Evolutionary conservation across 2,113 vertebrate genomes (phyloP).

Genomic region (Microtus oregoni): DNA sequence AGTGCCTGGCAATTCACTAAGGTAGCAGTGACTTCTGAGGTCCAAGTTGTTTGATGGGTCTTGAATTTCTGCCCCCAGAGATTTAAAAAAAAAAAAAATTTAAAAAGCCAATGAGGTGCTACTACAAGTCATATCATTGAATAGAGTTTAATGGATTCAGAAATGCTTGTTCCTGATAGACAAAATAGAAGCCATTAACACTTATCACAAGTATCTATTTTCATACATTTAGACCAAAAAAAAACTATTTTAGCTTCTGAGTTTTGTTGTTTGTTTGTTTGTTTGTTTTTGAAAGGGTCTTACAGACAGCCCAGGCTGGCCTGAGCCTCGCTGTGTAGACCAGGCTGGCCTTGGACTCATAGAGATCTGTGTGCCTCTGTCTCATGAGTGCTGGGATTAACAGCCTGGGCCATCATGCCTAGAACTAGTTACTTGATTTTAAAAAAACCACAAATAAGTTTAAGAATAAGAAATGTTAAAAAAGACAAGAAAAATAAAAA

Average conservation of each 20-base stretch:
- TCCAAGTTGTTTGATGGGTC: constrained; percentile 61
- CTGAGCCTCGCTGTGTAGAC: background rate
- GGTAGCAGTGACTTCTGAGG: constrained; percentile 77
- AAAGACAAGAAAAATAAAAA: background rate
- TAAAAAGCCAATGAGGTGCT: constrained; percentile 69
- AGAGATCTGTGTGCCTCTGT: background rate
- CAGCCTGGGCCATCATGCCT: fast-evolving
- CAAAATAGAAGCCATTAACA: constrained; percentile 47
- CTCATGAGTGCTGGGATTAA: too few species aligned
- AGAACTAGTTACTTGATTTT: constrained; percentile 11
- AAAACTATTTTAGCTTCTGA: background rate
- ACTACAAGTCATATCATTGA: background rate
- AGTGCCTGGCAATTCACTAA: constrained; percentile 77
- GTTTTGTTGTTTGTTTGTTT: background rate
- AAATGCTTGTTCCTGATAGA: constrained; percentile 31
- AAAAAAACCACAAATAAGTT: constrained; percentile 50
- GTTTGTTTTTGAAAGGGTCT: background rate
- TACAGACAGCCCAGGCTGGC: too few species aligned
- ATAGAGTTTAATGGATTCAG: constrained; percentile 68
- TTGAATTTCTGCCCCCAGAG: constrained; percentile 71
- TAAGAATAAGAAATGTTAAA: background rate
- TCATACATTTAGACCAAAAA: constrained; percentile 49
- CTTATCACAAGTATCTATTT: constrained; percentile 36
- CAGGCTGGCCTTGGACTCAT: background rate
- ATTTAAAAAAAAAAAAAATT: constrained; percentile 75